Evolutionary conservation across 2,888 invertebrate species (phyloP), one percentile per base, ranked within the genome.

Genomic region (Chouioia cunea): DNA sequence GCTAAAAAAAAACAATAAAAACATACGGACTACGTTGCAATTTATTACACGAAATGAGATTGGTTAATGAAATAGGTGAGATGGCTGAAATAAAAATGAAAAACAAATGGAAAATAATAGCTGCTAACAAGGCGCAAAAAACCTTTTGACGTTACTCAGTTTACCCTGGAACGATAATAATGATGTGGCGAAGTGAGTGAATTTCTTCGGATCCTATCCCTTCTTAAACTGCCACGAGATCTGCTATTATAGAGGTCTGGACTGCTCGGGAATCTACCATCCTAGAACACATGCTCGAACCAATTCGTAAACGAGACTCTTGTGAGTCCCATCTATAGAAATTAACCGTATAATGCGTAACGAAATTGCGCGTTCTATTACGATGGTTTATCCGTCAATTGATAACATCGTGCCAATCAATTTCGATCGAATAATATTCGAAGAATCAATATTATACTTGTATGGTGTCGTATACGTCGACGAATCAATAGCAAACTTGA

Each of bases 91-190:
- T n/a, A 18, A 43, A 20, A 36, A 14, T 16, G n/a, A 62, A 15
- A 47, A 65, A 62, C 3, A 18, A 57, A 53, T 36, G 4, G 10
- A 36, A 36, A 36, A 36, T 10, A 10, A 36, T 36, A 36, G 4
- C 36, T 36, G 36, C 36, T 36, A 36, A 36, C 10, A 36, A 36
- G 36, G 10, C 36, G 36, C 36, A 12, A 36, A 36, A 36, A 12
- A 1, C 36, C 10, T 36, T 36, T 44, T 48, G 54, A 4, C 18
- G 44, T 36, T 52, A 16, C 18, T 65, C 58, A 70, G 80, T 36
- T 82, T 85, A 85, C 85, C 85, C 83, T 84, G 76, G 82, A 84
- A 79, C 81, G 81, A 70, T 82, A 83, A 80, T 83, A 82, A 71
- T 78, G 82, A 60, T 82, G 81, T 20, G 82, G 75, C 27, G 85